phyloP scores from a whole-genome alignment of 1,140 invertebrate species.

The Neodiprion fabricii region DNA sequence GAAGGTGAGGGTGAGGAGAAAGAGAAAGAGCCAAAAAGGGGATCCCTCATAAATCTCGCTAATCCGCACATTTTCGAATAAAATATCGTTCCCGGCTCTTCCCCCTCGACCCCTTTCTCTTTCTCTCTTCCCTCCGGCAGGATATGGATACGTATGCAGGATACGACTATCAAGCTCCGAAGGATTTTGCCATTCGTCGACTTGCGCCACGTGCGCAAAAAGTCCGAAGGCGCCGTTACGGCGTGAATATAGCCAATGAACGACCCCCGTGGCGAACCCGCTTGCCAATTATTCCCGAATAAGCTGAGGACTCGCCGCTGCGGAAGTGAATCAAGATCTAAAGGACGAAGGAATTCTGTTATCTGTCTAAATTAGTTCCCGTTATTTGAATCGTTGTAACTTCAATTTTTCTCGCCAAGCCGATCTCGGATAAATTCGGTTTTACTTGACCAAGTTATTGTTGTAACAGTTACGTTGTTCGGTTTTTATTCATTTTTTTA shows the following conservation, averaged over 20 bases:
- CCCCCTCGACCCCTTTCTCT: not conserved
- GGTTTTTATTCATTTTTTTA: too few relatives aligned
- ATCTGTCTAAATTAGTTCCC: too few relatives aligned
- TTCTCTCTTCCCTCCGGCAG: not conserved
- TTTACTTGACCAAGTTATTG: too few relatives aligned
- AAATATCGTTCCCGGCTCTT: slow-evolving; percentile 32
- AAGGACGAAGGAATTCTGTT: too few relatives aligned
- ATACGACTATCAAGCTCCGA: slow-evolving; percentile 9
- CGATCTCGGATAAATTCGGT: too few relatives aligned
- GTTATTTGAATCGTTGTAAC: too few relatives aligned
- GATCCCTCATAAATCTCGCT: slow-evolving; percentile 41
- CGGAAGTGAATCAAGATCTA: too few relatives aligned
- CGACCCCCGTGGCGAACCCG: not conserved
- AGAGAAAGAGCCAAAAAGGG: slow-evolving; percentile 15
- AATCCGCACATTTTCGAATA: slow-evolving; percentile 41
- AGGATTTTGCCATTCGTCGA: slow-evolving; percentile 7
- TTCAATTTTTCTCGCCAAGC: too few relatives aligned
- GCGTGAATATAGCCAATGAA: not conserved
- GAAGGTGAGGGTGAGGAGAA: slow-evolving; percentile 18
- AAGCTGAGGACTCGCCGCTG: too few relatives aligned
- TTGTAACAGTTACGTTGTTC: too few relatives aligned
- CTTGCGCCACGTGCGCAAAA: not conserved
- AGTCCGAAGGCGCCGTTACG: not conserved
- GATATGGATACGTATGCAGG: slow-evolving; percentile 4
- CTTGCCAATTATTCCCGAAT: not conserved